A percentile compares a stretch with the other conserved stretches of the same genome.
phyloP scores from a whole-genome alignment of 1,140 invertebrate genomes.

The Nixonia krombeini region DNA sequence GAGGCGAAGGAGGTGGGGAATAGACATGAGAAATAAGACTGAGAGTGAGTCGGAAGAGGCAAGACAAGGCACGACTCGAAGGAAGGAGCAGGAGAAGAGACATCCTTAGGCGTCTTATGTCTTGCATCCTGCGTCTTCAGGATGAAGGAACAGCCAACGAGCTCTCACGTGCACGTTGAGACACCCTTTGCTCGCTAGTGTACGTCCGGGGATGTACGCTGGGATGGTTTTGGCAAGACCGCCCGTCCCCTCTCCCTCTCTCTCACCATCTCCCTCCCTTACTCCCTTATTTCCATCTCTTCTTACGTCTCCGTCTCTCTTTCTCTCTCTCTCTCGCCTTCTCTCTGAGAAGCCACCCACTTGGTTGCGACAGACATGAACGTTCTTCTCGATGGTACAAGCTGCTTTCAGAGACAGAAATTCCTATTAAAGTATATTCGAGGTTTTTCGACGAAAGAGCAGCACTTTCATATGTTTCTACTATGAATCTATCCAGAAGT shows the following conservation, averaged over 20 bases:
- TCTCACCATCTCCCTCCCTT: too few species aligned
- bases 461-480: slow-evolving; percentile 23
- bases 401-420: slow-evolving; percentile 44
- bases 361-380: slow-evolving; percentile 53
- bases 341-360: slow-evolving; percentile 58
- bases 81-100: slow-evolving; percentile 28
- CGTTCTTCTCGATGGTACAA: slow-evolving; percentile 53
- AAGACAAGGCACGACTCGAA: not conserved
- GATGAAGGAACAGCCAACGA: slow-evolving; percentile 61
- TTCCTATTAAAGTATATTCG: slow-evolving; percentile 46
- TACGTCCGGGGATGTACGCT: slow-evolving; percentile 57
- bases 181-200: slow-evolving; percentile 56
- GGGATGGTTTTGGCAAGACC: slow-evolving; percentile 66
- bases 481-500: not conserved
- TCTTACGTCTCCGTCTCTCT: too few species aligned
- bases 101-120: slow-evolving; percentile 67
- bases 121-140: slow-evolving; percentile 61
- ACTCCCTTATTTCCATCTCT: too few species aligned
- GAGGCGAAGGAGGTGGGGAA: slow-evolving; percentile 8
- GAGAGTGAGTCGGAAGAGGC: slow-evolving; percentile 23
- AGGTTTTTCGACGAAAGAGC: slow-evolving; percentile 28
- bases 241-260: too few species aligned
- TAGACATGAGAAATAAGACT: slow-evolving; percentile 37
- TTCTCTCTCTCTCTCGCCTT: too few species aligned
- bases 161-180: slow-evolving; percentile 60